These are phyloP conservation scores for Nyctibius grandis DNA, from an alignment of 2,797 vertebrate species.

Conservation along the genomic window DNA sequence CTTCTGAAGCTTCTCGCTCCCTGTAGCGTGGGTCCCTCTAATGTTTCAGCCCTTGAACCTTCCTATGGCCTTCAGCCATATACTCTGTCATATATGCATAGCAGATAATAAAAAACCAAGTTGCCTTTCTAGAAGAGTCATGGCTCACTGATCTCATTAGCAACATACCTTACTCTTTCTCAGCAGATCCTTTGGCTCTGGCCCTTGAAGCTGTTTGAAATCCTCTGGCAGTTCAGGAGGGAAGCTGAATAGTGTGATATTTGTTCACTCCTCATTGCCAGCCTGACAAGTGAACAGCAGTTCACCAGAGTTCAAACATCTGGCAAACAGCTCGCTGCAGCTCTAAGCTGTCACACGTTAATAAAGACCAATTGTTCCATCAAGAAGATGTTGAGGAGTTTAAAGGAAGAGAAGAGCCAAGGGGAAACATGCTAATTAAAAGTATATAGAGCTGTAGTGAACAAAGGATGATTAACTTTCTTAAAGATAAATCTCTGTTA, in stretches of 20 bases:
- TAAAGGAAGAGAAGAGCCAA: conserved; percentile 48
- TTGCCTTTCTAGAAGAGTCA: not conserved
- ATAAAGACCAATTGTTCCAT: conserved; percentile 64
- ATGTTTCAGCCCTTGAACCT: not conserved
- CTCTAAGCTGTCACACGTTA: conserved; percentile 50
- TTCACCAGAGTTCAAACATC: conserved; percentile 66
- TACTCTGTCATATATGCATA: not conserved
- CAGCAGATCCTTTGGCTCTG: conserved; percentile 4
- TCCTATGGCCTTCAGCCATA: no score
- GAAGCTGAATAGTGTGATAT: not conserved
- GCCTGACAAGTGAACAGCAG: conserved; percentile 57
- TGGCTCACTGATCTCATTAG: conserved; percentile 14
- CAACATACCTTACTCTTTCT: conserved; percentile 9
- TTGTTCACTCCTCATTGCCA: conserved; percentile 19
- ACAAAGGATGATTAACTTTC: conserved; percentile 15
- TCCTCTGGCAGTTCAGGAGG: conserved; percentile 26
- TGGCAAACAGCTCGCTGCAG: conserved; percentile 62
- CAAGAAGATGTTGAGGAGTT: conserved; percentile 57
- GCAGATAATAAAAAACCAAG: not conserved
- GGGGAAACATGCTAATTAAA: conserved; percentile 37
- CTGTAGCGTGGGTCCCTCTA: not conserved
- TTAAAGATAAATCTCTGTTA: conserved; percentile 18
- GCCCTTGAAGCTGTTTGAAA: conserved; percentile 2
- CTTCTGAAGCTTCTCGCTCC: not conserved
- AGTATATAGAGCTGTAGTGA: not conserved